Evolutionary conservation across 2,113 vertebrate species (phyloP), one percentile per base, ranked within the genome.

Genomic region (Hippocampus zosterae): DNA sequence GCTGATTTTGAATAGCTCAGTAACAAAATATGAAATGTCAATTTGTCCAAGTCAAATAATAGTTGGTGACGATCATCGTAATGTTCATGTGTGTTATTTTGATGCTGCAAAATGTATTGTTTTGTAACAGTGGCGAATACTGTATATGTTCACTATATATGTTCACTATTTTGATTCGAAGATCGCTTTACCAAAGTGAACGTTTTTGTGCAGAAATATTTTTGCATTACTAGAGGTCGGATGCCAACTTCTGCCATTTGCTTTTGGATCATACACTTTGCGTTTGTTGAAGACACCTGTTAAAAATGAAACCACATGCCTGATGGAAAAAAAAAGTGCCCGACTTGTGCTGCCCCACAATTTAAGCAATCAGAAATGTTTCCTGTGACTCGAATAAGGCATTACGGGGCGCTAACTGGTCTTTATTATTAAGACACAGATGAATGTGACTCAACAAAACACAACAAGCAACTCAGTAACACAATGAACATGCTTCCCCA

Each of bases 11-110:
- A 64, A 60, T n/a, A 42, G 9, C 11, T 85, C 61, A 67, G 61
- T 81, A 68, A 76, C 64, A 60, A 66, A 71, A 80, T 76, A 33
- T 75, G 33, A 76, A 56, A 80, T 69, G 27, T 71, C 73, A 48
- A 66, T 68, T 55, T 70, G 37, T 79, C 65, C 52, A 33, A 21
- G 19, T 37, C 23, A 29, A 12, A 57, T 57, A 5, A 57, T 15
- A 27, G 10, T 57, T 57, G 23, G 23, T 16, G 7, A 23, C 23
- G 29, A 27, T 5, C 11, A 57, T 57, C 15, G 5, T 29, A 27
- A 25, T 56, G 23, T 27, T 56, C 19, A 2, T n/a, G 8, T 23
- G 52, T 10, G 21, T n/a, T 53, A 52, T 18, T 52, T 53, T n/a
- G 7, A n/a, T 55, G 11, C 8, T n/a, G 52, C 10, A 23, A 57